Conservation (phyloP, 2,113 vertebrate genomes). For the Brevimyrus niger region DNA sequence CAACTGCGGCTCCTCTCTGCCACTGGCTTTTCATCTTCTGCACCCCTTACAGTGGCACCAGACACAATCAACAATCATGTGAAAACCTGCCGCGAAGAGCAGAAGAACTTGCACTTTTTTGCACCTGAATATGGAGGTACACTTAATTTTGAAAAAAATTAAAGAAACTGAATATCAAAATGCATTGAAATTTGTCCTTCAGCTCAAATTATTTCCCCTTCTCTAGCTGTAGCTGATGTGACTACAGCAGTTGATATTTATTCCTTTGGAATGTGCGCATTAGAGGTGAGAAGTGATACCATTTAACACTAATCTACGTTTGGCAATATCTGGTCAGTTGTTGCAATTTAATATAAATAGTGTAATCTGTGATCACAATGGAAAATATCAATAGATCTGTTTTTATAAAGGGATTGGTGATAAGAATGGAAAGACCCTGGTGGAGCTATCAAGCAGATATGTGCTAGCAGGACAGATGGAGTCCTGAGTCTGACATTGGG, state of each 20-base stretch:
- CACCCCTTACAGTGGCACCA: constrained; percentile 74
- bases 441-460: not conserved
- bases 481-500: not conserved
- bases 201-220: not conserved
- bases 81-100: constrained; percentile 96
- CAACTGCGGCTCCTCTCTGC: not conserved
- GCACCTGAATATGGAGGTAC: constrained; percentile 95
- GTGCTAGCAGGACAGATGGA: not conserved
- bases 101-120: constrained; percentile 98
- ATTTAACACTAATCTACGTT: not conserved
- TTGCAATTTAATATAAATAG: not conserved
- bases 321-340: not conserved
- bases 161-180: not conserved
- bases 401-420: not conserved
- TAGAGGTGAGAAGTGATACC: constrained; percentile 75
- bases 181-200: not conserved
- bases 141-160: not conserved
- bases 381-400: not conserved
- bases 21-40: not conserved
- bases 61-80: constrained; percentile 99
- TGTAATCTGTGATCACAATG: not conserved
- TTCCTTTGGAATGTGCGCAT: constrained; percentile 97
- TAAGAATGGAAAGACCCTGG: not conserved
- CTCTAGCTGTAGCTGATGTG: constrained; percentile 78
- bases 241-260: constrained; percentile 98